Conservation (phyloP, 2,888 invertebrate species). For the Hetaerina titia region DNA sequence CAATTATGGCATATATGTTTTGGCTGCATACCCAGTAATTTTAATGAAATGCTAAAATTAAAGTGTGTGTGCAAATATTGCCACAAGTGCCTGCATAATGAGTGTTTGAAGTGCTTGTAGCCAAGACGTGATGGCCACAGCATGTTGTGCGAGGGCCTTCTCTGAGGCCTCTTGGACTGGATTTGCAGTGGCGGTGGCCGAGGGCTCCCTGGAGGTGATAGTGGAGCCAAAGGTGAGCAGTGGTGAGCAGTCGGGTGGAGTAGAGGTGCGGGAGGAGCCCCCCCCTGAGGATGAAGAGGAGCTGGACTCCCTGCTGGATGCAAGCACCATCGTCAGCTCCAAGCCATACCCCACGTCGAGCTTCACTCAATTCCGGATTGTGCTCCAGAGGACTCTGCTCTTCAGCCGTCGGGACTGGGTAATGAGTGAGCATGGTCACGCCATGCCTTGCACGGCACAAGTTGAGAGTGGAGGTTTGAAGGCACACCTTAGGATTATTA, state of each 20-base stretch:
- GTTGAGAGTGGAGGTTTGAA: too few species aligned
- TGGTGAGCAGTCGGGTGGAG: background rate
- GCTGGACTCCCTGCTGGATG: constrained; percentile 82
- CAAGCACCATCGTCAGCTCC: constrained; percentile 81
- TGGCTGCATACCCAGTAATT: too few species aligned
- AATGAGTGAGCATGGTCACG: constrained; percentile 73
- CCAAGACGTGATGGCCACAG: too few species aligned
- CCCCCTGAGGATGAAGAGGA: background rate
- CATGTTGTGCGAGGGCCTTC: too few species aligned
- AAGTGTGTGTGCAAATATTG: too few species aligned
- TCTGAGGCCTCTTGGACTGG: constrained; percentile 68
- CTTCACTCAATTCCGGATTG: constrained; percentile 90
- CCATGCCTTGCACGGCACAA: too few species aligned
- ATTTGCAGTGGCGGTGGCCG: constrained; percentile 73
- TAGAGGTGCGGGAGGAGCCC: background rate
- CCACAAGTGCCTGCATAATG: too few species aligned
- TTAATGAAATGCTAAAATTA: too few species aligned
- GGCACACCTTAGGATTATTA: too few species aligned
- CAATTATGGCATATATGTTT: too few species aligned
- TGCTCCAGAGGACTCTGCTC: constrained; percentile 89
- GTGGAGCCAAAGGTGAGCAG: constrained; percentile 76
- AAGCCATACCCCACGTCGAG: constrained; percentile 90
- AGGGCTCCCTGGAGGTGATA: constrained; percentile 79
- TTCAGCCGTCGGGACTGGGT: constrained; percentile 95
- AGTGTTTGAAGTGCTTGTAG: too few species aligned